Conservation (phyloP, 30 jellyfish, hydroid and myxozoan genomes). For the Aurelia coerulea region DNA sequence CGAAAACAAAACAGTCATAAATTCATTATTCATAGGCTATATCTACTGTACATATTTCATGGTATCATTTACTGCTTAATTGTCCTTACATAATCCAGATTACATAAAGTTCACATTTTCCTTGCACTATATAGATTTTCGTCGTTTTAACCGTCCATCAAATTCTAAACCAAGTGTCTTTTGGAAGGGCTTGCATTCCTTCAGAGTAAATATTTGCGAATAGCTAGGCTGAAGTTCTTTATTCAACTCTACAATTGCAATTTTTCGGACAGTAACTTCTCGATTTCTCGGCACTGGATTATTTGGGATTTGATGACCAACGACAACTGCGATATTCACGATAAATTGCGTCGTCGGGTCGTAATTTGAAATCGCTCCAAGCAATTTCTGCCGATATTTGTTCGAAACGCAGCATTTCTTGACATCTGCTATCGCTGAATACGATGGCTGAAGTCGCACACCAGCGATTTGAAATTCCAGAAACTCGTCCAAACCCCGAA, state of each 20-base stretch:
- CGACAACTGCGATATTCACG: slow-evolving; percentile 77
- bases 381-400: slow-evolving; percentile 40
- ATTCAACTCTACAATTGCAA: slow-evolving; percentile 9
- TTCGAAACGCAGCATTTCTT: slow-evolving; percentile 56
- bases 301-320: slow-evolving; percentile 65
- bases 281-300: slow-evolving; percentile 89
- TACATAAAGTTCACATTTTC: neutral
- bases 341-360: slow-evolving; percentile 77
- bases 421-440: slow-evolving; percentile 63
- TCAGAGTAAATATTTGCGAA: neutral
- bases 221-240: slow-evolving; percentile 20
- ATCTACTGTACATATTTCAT: no score
- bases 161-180: neutral
- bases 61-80: no score
- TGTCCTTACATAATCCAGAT: neutral
- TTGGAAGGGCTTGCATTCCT: slow-evolving; percentile 23
- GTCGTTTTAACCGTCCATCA: neutral
- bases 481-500: slow-evolving; percentile 43
- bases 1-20: no score
- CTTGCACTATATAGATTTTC: slow-evolving; percentile 37
- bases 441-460: slow-evolving; percentile 56
- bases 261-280: slow-evolving; percentile 80
- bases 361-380: slow-evolving; percentile 39
- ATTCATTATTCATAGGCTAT: no score
- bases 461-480: slow-evolving; percentile 1